Evolutionary conservation across 2,797 vertebrate species (phyloP).

Genomic region (Neopelma chrysocephalum): DNA sequence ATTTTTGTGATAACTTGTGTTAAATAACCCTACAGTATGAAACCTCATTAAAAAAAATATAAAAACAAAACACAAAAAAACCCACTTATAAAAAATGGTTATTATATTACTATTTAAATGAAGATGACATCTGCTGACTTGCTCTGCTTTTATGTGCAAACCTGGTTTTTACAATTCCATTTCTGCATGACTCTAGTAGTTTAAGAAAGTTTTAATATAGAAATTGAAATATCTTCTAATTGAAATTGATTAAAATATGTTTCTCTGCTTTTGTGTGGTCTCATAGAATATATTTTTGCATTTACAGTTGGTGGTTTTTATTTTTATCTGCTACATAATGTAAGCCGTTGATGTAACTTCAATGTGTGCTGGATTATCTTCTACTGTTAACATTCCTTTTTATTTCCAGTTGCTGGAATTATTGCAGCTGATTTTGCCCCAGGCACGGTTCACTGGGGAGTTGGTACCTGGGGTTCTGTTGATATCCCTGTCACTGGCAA

Average conservation of each 20-base stretch:
- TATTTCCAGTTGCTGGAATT: slow-evolving; percentile 80
- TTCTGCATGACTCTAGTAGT: not conserved
- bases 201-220: not conserved
- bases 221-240: not conserved
- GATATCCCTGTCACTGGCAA: slow-evolving; percentile 86
- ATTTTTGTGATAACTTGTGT: slow-evolving; percentile 18
- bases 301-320: slow-evolving; percentile 14
- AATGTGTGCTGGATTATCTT: slow-evolving; percentile 48
- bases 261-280: not conserved
- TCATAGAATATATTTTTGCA: not conserved
- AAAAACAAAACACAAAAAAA: not conserved
- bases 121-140: slow-evolving; percentile 11
- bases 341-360: slow-evolving; percentile 39
- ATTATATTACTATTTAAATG: not conserved
- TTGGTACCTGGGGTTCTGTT: slow-evolving; percentile 86
- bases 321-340: not conserved
- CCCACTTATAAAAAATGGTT: not conserved
- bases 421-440: slow-evolving; percentile 86
- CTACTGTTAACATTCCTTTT: slow-evolving; percentile 60
- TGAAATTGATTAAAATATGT: not conserved
- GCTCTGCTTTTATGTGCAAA: not conserved
- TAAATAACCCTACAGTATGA: not conserved
- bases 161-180: not conserved
- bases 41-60: not conserved
- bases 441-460: slow-evolving; percentile 82